Evolutionary conservation across 2,888 invertebrate species (phyloP).

Genomic region (Polydrusus cervinus): DNA sequence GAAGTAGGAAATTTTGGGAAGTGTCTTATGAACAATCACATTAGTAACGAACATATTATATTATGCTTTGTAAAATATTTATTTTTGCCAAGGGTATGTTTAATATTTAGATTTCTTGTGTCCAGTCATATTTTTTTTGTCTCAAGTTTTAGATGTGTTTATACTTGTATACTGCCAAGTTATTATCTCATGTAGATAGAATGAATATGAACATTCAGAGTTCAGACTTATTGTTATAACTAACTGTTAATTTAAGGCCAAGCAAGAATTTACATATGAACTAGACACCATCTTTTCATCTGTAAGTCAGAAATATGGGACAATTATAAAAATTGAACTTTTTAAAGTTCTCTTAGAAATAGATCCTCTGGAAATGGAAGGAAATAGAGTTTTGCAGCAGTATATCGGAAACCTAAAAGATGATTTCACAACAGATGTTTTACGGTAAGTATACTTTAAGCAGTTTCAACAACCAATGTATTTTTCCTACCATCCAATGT

Average conservation of each 20-base stretch:
- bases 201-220: no score
- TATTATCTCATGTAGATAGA: no score
- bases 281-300: conserved; percentile 48
- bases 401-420: conserved; percentile 49
- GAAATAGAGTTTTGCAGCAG: conserved; percentile 52
- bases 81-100: conserved; percentile 53
- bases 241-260: conserved; percentile 50
- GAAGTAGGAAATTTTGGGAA: conserved; percentile 55
- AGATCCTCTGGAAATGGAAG: conserved; percentile 25
- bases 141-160: no score
- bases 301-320: conserved; percentile 50
- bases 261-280: conserved; percentile 54
- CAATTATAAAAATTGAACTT: conserved; percentile 52
- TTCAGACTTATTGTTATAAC: no score
- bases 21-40: conserved; percentile 42
- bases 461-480: no score
- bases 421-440: conserved; percentile 54
- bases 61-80: conserved; percentile 52
- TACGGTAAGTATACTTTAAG: conserved; percentile 49
- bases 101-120: neutral
- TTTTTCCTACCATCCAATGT: no score
- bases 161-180: no score
- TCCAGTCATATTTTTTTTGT: no score
- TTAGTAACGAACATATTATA: conserved; percentile 48
- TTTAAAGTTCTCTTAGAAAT: conserved; percentile 35